Evolutionary conservation across 2,888 invertebrate genomes (phyloP).

Genomic region (Plemyria rubiginata): DNA sequence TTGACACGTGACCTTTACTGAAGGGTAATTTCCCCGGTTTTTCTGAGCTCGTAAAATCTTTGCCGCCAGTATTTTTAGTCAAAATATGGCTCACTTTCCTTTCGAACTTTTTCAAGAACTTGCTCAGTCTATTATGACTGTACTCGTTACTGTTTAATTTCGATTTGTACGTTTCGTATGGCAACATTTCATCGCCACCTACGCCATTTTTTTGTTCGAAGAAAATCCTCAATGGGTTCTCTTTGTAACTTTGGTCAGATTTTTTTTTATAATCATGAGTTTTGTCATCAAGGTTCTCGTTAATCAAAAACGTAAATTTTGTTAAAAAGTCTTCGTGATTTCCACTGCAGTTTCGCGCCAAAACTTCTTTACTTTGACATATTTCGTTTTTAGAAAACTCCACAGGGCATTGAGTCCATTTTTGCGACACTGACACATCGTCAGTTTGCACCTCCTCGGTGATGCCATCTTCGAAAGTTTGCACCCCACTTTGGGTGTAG

Average conservation of each 20-base stretch:
- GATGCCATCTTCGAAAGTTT: conserved; percentile 77
- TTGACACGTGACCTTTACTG: conserved; percentile 64
- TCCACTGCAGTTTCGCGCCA: conserved; percentile 47
- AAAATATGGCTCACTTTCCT: conserved; percentile 61
- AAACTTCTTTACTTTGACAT: conserved; percentile 45
- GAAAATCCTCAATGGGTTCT: conserved; percentile 66
- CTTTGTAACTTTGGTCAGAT: conserved; percentile 57
- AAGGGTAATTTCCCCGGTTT: conserved; percentile 63
- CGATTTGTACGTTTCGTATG: conserved; percentile 61
- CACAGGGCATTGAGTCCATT: conserved; percentile 78
- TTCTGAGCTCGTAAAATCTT: conserved; percentile 51
- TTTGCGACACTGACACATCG: conserved; percentile 55
- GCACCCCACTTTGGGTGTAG: conserved; percentile 69
- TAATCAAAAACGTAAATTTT: conserved; percentile 60
- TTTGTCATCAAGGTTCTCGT: conserved; percentile 41
- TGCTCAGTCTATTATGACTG: conserved; percentile 56
- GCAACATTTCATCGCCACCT: conserved; percentile 64
- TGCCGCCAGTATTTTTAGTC: conserved; percentile 58
- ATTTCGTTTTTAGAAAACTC: conserved; percentile 68
- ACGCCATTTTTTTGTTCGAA: conserved; percentile 78
- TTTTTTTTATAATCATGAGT: conserved; percentile 40
- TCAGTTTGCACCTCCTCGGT: conserved; percentile 74
- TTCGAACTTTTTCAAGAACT: conserved; percentile 69
- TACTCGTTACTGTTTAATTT: conserved; percentile 65
- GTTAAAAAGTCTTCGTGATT: conserved; percentile 59